phyloP scores from a whole-genome alignment of 2,797 vertebrate genomes.

The Brotula barbata region DNA sequence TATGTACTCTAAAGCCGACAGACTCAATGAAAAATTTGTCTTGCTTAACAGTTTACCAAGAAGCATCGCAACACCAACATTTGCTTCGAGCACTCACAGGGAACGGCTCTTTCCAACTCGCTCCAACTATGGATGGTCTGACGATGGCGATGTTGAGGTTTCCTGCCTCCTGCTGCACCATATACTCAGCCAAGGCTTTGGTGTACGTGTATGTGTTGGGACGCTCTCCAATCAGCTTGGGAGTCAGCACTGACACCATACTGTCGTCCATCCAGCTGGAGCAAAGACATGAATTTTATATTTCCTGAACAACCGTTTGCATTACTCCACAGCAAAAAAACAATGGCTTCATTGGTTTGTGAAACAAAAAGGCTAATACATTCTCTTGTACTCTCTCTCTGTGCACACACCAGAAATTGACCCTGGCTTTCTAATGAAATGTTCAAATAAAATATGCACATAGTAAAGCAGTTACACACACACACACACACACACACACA shows the following conservation, averaged over 20 bases:
- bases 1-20: too few relatives aligned
- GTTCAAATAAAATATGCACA: too few relatives aligned
- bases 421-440: too few relatives aligned
- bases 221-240: conserved; percentile 89
- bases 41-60: too few relatives aligned
- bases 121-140: conserved; percentile 96
- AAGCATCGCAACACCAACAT: too few relatives aligned
- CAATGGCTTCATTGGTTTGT: background rate
- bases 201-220: conserved; percentile 97
- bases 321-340: too few relatives aligned
- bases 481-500: too few relatives aligned
- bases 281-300: background rate
- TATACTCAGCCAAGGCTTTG: conserved; percentile 94
- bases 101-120: conserved; percentile 99
- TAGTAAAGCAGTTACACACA: too few relatives aligned
- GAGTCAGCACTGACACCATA: conserved; percentile 90
- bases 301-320: too few relatives aligned
- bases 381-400: too few relatives aligned
- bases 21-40: too few relatives aligned
- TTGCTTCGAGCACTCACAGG: conserved; percentile 83
- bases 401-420: too few relatives aligned
- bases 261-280: conserved; percentile 97
- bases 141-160: conserved; percentile 92
- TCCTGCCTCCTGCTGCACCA: conserved; percentile 92
- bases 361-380: background rate